Percentiles rank a stretch among this genome's conserved stretches.
These are phyloP conservation scores for Eueremaeus valkanovi DNA, from an alignment of 2,888 invertebrate genomes.

Conservation along the genomic window DNA sequence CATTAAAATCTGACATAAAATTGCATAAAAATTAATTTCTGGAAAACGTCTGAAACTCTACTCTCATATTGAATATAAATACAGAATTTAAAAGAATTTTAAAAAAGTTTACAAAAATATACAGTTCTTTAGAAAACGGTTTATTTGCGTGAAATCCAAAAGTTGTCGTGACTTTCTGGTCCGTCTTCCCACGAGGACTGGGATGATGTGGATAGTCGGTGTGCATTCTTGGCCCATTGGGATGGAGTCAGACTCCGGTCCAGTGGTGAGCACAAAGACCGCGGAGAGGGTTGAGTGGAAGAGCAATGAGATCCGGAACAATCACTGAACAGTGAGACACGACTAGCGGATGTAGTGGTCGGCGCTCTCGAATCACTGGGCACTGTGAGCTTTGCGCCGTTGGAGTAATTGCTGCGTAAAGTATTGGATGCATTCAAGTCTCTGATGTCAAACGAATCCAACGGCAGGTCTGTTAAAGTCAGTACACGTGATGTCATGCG, in stretches of 20 bases:
- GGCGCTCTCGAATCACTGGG: background rate
- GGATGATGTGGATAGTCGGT: constrained; percentile 33
- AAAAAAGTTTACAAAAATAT: background rate
- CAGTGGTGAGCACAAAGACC: constrained; percentile 14
- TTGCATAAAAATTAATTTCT: background rate
- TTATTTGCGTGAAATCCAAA: constrained; percentile 1
- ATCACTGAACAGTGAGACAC: constrained; percentile 18
- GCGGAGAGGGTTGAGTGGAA: constrained; percentile 4
- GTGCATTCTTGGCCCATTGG: constrained; percentile 31
- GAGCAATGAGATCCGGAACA: constrained; percentile 20
- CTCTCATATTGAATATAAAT: no score
- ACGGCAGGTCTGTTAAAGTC: constrained; percentile 30
- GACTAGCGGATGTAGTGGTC: constrained; percentile 10
- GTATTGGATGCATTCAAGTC: background rate
- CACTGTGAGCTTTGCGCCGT: background rate
- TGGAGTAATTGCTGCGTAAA: background rate
- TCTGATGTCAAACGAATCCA: constrained; percentile 48
- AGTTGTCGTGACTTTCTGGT: background rate
- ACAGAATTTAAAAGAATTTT: background rate
- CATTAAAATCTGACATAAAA: background rate
- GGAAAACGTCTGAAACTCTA: background rate
- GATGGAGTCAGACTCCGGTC: constrained; percentile 17
- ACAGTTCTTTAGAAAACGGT: no score
- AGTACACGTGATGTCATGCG: constrained; percentile 45
- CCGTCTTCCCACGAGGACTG: constrained; percentile 40